phyloP scores from a whole-genome alignment of 2,797 vertebrate genomes.

The Urophycis tenuis region DNA sequence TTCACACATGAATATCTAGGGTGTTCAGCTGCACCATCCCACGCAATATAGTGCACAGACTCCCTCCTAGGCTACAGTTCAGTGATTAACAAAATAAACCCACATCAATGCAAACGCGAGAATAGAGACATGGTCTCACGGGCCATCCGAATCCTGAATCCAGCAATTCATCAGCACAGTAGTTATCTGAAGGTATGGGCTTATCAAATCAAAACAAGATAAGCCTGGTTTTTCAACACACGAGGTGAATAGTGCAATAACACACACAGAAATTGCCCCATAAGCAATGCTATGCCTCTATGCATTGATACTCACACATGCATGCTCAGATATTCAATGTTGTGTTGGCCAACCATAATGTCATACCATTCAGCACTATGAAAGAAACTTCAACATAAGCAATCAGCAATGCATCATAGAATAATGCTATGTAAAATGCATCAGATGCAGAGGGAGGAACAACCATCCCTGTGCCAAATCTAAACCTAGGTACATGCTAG shows the following conservation, averaged over 20 bases:
- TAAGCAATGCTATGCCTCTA: not conserved
- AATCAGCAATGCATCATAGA: constrained; percentile 10
- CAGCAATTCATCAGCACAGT: not conserved
- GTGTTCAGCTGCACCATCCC: not conserved
- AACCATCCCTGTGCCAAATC: not conserved
- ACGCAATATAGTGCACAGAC: not conserved
- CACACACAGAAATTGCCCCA: not conserved
- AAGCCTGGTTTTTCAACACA: not conserved
- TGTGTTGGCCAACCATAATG: not conserved
- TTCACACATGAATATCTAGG: not conserved
- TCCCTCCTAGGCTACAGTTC: not conserved
- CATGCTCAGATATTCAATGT: not conserved
- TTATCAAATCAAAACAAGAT: not conserved
- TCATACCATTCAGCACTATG: constrained; percentile 2
- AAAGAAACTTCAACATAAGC: constrained; percentile 2
- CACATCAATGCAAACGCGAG: not conserved
- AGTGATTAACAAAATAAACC: not conserved
- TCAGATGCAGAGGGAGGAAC: not conserved
- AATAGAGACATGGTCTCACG: not conserved
- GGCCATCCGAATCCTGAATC: not conserved
- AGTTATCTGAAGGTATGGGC: not conserved
- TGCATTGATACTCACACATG: not conserved
- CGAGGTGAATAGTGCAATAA: not conserved
- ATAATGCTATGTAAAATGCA: not conserved
- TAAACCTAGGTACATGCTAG: too few relatives aligned